Percentiles rank a stretch among this genome's conserved stretches.
Evolutionary conservation across 1,140 invertebrate species (phyloP).

Genomic region (Schlechtendalia chinensis): DNA sequence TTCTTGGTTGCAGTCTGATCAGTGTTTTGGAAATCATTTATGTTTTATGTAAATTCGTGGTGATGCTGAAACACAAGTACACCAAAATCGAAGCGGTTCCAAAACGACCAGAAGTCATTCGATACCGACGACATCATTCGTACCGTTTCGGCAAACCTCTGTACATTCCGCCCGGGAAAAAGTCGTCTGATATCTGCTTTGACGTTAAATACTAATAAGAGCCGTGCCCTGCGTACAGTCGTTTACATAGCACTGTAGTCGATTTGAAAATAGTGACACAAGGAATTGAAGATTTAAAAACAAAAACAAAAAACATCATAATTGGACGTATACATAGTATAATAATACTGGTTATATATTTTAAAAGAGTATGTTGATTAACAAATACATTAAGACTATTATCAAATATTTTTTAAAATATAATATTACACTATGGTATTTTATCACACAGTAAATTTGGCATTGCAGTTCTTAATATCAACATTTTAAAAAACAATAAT

Average conservation of each 20-base stretch:
- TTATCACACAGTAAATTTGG: constrained; percentile 42
- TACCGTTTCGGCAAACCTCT: neutral
- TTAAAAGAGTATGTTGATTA: neutral
- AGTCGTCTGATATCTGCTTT: too few species aligned
- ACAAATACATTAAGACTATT: constrained; percentile 16
- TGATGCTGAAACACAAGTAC: neutral
- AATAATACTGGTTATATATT: constrained; percentile 35
- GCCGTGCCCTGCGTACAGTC: too few species aligned
- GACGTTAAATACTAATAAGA: neutral
- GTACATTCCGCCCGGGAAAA: neutral
- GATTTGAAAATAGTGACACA: too few species aligned
- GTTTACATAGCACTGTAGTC: too few species aligned
- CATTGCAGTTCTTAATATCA: constrained; percentile 10
- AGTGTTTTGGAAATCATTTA: constrained; percentile 58
- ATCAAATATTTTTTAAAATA: constrained; percentile 22
- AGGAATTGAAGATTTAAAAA: too few species aligned
- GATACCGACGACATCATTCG: neutral
- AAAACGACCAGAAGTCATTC: neutral
- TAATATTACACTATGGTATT: constrained; percentile 30
- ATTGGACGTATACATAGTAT: constrained; percentile 11
- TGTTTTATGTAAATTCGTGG: constrained; percentile 52
- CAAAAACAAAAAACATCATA: too few species aligned
- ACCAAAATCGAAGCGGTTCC: constrained; percentile 1
- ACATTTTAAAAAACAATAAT: neutral
- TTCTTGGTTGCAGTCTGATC: constrained; percentile 59